Percentiles rank a stretch among this genome's conserved stretches.
Conservation (phyloP, 2,888 invertebrate genomes). For the Acleris emargana region DNA sequence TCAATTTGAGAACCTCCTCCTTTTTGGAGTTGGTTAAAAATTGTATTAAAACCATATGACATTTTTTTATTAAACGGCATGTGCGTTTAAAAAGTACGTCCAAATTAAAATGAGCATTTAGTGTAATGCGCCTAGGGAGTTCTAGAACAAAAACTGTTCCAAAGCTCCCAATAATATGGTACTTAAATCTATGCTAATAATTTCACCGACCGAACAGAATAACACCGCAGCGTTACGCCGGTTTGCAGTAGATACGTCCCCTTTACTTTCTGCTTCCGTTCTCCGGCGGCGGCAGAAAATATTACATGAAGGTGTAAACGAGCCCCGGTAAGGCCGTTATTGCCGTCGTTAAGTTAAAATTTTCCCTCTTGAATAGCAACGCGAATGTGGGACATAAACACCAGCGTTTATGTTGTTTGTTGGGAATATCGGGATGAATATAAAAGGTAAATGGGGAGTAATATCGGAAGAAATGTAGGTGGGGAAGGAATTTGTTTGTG, state of each 20-base stretch:
- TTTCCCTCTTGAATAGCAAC: slow-evolving; percentile 68
- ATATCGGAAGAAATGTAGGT: slow-evolving; percentile 33
- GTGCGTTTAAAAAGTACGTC: too few species aligned
- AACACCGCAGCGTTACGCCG: slow-evolving; percentile 6
- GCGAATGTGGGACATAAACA: slow-evolving; percentile 67
- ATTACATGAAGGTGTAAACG: slow-evolving; percentile 71
- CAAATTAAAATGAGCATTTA: too few species aligned
- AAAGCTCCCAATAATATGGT: too few species aligned
- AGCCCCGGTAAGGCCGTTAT: slow-evolving; percentile 65
- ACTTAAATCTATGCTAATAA: too few species aligned
- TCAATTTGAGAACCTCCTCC: too few species aligned
- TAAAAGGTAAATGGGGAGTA: slow-evolving; percentile 39
- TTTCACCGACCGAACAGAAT: too few species aligned
- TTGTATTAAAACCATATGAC: too few species aligned
- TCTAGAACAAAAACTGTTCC: too few species aligned
- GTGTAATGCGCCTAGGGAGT: too few species aligned
- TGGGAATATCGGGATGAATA: slow-evolving; percentile 60
- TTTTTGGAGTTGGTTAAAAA: too few species aligned
- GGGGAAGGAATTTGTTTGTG: slow-evolving; percentile 20
- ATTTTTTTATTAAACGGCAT: too few species aligned
- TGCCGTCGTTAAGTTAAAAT: slow-evolving; percentile 74
- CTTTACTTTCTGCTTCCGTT: slow-evolving; percentile 60
- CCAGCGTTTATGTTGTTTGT: slow-evolving; percentile 67
- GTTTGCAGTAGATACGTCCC: slow-evolving; percentile 34
- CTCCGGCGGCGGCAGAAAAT: slow-evolving; percentile 58